These are phyloP conservation scores for Ispidina picta DNA, from an alignment of 2,797 vertebrate genomes.

Conservation along the genomic window DNA sequence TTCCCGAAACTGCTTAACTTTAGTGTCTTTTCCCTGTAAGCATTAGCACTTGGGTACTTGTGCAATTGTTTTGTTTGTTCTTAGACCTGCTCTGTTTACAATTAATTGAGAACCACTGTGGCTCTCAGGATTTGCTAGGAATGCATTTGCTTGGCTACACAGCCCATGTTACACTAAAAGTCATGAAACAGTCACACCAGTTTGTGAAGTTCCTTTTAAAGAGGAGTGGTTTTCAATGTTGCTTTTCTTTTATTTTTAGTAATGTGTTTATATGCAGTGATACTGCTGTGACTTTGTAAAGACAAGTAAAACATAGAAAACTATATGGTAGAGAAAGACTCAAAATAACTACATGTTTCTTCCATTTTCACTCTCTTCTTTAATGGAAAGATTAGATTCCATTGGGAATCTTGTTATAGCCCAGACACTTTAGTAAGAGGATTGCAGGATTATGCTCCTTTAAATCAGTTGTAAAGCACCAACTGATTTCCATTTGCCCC, in stretches of 20 bases:
- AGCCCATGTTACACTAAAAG: neutral
- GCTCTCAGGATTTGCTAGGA: neutral
- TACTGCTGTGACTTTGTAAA: neutral
- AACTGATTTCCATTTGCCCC: neutral
- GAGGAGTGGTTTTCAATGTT: neutral
- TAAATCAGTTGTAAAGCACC: neutral
- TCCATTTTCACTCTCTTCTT: neutral
- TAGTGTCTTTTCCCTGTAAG: neutral
- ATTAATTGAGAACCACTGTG: neutral
- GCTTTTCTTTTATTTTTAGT: neutral
- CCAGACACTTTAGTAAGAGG: neutral
- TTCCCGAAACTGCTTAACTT: neutral
- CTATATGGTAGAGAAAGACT: neutral
- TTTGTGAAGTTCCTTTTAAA: neutral
- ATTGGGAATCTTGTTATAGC: neutral
- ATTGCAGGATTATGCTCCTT: neutral
- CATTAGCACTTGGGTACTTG: neutral
- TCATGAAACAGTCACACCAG: accelerated
- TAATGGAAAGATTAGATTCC: neutral
- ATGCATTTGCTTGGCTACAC: neutral
- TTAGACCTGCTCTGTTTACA: neutral
- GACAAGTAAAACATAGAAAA: neutral
- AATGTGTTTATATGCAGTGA: neutral
- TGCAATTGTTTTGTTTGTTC: neutral
- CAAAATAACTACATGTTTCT: neutral